These are phyloP conservation scores for Oreochromis grahami DNA, from an alignment of 2,797 vertebrate genomes.

Conservation along the genomic window DNA sequence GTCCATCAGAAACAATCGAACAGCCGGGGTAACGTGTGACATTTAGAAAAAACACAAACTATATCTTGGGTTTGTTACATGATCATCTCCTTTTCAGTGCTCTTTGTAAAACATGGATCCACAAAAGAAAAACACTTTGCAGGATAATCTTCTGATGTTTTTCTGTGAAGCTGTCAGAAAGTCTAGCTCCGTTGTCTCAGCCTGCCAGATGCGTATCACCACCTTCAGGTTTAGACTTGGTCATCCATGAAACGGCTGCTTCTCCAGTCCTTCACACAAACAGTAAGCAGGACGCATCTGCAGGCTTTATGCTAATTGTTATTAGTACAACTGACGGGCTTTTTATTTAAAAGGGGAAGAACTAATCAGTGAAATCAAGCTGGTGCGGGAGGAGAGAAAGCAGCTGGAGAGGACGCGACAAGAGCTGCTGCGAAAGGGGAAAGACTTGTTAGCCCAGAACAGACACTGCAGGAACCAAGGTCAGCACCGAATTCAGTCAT, in stretches of 20 bases:
- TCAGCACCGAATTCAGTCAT: constrained; percentile 28
- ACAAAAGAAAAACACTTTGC: not conserved
- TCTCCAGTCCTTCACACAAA: constrained; percentile 52
- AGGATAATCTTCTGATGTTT: not conserved
- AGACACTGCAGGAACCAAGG: constrained; percentile 81
- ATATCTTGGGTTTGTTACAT: not conserved
- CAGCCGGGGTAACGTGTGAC: constrained; percentile 45
- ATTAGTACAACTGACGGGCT: not conserved
- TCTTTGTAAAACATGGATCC: not conserved
- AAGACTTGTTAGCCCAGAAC: constrained; percentile 82
- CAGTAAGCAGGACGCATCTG: constrained; percentile 69
- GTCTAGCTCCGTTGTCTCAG: constrained; percentile 26
- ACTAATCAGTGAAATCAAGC: constrained; percentile 77
- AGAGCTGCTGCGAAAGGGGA: constrained; percentile 83
- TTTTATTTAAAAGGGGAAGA: constrained; percentile 70
- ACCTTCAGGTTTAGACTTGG: constrained; percentile 50
- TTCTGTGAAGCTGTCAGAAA: constrained; percentile 41
- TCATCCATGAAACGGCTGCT: constrained; percentile 47
- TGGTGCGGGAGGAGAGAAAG: constrained; percentile 80
- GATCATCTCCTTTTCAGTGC: not conserved
- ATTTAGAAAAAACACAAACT: not conserved
- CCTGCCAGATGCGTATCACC: constrained; percentile 55
- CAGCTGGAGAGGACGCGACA: constrained; percentile 83
- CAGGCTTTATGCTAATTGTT: not conserved
- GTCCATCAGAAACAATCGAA: constrained; percentile 33